phyloP scores from a whole-genome alignment of 2,888 invertebrate genomes.

The Phrixothrix hirtus region DNA sequence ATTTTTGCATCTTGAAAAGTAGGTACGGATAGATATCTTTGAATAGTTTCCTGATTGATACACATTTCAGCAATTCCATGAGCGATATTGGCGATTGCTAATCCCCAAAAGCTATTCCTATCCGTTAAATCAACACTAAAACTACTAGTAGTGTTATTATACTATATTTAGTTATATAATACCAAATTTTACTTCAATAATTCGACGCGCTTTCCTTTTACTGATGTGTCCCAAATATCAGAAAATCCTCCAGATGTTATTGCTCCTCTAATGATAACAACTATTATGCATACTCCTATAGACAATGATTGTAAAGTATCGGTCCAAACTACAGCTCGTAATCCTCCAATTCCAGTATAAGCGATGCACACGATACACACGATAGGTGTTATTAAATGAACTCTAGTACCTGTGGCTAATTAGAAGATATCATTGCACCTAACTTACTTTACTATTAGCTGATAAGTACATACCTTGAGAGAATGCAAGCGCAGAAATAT shows the following conservation, averaged over 20 bases:
- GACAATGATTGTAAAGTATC: conserved; percentile 63
- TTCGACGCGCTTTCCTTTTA: conserved; percentile 61
- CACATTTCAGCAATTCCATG: conserved; percentile 61
- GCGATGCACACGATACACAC: conserved; percentile 73
- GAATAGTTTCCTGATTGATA: conserved; percentile 63
- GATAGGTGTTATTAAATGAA: conserved; percentile 67
- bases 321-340: conserved; percentile 68
- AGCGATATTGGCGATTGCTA: conserved; percentile 61
- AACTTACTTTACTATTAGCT: too few relatives aligned
- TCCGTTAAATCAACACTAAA: conserved; percentile 55
- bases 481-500: too few relatives aligned
- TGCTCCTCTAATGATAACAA: conserved; percentile 63
- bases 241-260: conserved; percentile 61
- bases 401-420: conserved; percentile 71
- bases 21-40: conserved; percentile 65
- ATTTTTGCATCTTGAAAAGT: conserved; percentile 60
- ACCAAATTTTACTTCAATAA: conserved; percentile 58
- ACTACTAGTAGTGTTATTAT: conserved; percentile 35
- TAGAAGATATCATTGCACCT: too few relatives aligned
- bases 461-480: too few relatives aligned
- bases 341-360: conserved; percentile 71
- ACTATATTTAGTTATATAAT: conserved; percentile 25
- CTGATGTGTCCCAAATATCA: conserved; percentile 62
- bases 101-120: conserved; percentile 65
- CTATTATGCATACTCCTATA: conserved; percentile 58